A percentile compares a stretch with the other conserved stretches of the same genome.
phyloP scores from a whole-genome alignment of 2,797 vertebrate genomes.

The Octomys mimax region DNA sequence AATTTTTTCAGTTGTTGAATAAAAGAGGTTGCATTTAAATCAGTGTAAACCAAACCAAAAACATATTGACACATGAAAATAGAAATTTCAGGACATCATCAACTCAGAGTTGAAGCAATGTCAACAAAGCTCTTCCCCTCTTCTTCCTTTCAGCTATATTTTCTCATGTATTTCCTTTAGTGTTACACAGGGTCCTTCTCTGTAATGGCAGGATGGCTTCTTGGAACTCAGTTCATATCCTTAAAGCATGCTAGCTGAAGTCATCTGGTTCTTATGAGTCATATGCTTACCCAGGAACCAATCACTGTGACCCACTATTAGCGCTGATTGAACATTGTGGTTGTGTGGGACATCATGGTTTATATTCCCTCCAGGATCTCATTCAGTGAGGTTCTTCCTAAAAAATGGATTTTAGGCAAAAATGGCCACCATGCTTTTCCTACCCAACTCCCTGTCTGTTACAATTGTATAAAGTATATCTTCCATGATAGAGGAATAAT shows the following conservation, averaged over 20 bases:
- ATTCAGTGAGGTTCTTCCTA: neutral
- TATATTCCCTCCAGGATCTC: neutral
- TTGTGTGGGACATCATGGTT: neutral
- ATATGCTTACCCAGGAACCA: neutral
- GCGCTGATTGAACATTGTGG: neutral
- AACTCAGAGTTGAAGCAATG: neutral
- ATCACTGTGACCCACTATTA: neutral
- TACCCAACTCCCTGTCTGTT: neutral
- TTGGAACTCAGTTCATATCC: neutral
- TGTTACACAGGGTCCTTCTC: neutral
- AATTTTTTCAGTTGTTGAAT: neutral
- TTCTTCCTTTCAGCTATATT: neutral
- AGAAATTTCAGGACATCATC: neutral
- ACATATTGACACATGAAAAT: neutral
- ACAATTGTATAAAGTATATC: neutral
- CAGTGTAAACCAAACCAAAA: neutral
- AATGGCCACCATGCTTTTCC: neutral
- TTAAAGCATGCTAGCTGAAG: neutral
- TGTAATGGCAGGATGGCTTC: neutral
- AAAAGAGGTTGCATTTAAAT: conserved; percentile 29
- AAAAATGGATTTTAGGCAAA: conserved; percentile 50
- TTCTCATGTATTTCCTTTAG: neutral
- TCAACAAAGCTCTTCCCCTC: neutral
- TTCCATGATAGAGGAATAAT: neutral
- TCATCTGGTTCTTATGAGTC: neutral